A percentile compares a stretch with the other conserved stretches of the same genome.
Conservation (phyloP, 2,888 invertebrate species). For the Trypoxylon attenuatum region DNA sequence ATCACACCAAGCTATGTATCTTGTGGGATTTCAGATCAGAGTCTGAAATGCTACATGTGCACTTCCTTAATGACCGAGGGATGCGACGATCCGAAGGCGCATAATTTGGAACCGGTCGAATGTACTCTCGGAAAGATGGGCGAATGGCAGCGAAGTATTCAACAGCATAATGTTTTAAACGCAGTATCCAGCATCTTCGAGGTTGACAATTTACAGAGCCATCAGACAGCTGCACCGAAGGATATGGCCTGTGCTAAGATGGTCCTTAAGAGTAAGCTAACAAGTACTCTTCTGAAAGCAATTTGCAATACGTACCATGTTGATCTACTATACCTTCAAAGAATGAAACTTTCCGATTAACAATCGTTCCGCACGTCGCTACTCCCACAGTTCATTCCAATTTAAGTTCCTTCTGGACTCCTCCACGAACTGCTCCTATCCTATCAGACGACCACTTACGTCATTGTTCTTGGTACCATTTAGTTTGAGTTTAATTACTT, state of each 20-base stretch:
- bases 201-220: constrained; percentile 46
- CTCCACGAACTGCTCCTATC: too few relatives aligned
- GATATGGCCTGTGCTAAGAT: constrained; percentile 61
- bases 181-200: constrained; percentile 53
- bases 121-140: constrained; percentile 51
- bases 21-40: constrained; percentile 50
- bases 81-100: constrained; percentile 49
- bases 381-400: not conserved
- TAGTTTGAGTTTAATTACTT: too few relatives aligned
- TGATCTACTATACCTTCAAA: too few relatives aligned
- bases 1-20: too few relatives aligned
- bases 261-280: constrained; percentile 50
- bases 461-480: too few relatives aligned
- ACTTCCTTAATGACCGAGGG: constrained; percentile 42
- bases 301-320: too few relatives aligned
- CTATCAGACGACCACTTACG: too few relatives aligned
- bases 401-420: too few relatives aligned
- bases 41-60: constrained; percentile 65
- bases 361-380: not conserved
- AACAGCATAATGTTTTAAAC: constrained; percentile 29
- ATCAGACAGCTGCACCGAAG: constrained; percentile 7
- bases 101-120: constrained; percentile 46
- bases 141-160: constrained; percentile 39
- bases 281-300: too few relatives aligned
- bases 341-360: not conserved